These are phyloP conservation scores for Arctopsyche grandis DNA, from an alignment of 1,140 invertebrate genomes.

Conservation along the genomic window DNA sequence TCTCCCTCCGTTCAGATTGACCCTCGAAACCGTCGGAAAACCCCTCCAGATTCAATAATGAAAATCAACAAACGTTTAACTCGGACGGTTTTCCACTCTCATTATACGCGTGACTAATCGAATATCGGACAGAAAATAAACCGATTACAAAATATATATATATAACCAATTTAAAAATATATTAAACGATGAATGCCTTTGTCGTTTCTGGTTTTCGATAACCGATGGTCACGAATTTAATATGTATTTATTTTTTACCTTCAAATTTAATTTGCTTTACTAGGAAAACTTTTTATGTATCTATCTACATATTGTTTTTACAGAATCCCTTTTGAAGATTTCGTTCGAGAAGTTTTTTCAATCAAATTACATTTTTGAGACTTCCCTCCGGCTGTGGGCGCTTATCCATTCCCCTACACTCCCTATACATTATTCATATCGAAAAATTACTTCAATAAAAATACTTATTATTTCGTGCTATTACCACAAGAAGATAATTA, in stretches of 20 bases:
- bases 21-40: slow-evolving; percentile 13
- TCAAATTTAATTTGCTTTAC: not conserved
- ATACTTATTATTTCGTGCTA: not conserved
- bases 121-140: too few relatives aligned
- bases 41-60: slow-evolving; percentile 10
- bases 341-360: slow-evolving; percentile 5
- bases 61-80: slow-evolving; percentile 18
- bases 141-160: too few relatives aligned
- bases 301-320: slow-evolving; percentile 27
- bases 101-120: not conserved
- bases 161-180: too few relatives aligned
- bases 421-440: slow-evolving; percentile 7
- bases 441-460: not conserved
- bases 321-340: slow-evolving; percentile 3
- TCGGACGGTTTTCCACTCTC: not conserved
- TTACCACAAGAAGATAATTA: not conserved
- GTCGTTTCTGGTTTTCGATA: too few relatives aligned
- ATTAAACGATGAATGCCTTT: too few relatives aligned
- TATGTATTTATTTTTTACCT: not conserved
- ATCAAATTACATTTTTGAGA: slow-evolving; percentile 15
- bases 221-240: too few relatives aligned
- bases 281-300: too few relatives aligned
- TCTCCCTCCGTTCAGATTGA: not conserved
- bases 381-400: not conserved
- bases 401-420: not conserved